Conservation (phyloP, 2,888 invertebrate species). For the Cheilosia variabilis region DNA sequence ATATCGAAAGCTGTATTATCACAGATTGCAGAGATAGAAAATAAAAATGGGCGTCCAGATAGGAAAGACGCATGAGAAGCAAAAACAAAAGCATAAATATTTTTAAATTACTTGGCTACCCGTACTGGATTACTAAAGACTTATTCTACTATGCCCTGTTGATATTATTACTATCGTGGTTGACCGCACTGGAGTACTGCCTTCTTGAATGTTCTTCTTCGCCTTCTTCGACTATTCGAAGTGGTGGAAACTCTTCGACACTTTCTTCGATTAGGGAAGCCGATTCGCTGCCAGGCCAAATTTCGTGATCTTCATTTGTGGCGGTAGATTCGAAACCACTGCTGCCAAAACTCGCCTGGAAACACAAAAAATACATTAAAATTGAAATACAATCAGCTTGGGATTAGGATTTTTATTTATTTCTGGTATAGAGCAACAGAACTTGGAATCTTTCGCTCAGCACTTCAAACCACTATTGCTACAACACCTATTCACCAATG, state of each 20-base stretch:
- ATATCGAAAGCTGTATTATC: conserved; percentile 54
- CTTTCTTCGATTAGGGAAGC: conserved; percentile 36
- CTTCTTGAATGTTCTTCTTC: conserved; percentile 31
- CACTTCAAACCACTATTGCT: no score
- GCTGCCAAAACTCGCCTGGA: conserved; percentile 79
- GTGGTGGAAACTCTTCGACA: conserved; percentile 50
- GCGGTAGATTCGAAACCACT: conserved; percentile 77
- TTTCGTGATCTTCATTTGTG: conserved; percentile 40
- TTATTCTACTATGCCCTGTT: conserved; percentile 41
- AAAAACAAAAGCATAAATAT: conserved; percentile 63
- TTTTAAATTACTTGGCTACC: conserved; percentile 4
- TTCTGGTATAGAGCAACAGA: no score
- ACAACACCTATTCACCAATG: no score
- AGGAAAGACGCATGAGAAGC: background rate
- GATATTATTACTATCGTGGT: conserved; percentile 24
- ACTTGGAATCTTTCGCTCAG: no score
- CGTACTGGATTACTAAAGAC: conserved; percentile 28
- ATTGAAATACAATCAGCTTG: background rate
- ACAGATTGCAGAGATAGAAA: conserved; percentile 53
- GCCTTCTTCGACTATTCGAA: conserved; percentile 60
- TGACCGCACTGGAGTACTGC: conserved; percentile 22
- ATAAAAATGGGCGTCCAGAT: background rate
- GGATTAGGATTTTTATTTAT: background rate
- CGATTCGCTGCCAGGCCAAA: conserved; percentile 31
- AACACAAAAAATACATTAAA: conserved; percentile 45